Conservation (phyloP, 1,140 invertebrate genomes). For the Hesperophylax magnus region DNA sequence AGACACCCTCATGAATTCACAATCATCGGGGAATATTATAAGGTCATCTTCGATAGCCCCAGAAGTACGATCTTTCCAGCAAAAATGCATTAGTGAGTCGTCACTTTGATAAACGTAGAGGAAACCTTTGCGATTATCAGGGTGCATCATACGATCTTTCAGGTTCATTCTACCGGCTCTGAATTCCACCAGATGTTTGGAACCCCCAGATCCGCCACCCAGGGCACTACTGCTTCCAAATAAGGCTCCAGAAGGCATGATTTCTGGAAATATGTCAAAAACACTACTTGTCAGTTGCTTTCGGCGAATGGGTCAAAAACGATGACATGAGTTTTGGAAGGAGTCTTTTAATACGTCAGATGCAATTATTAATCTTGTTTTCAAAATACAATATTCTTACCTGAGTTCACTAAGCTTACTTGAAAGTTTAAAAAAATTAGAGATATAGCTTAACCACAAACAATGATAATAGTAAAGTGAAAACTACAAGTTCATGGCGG, state of each 20-base stretch:
- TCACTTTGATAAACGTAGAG: conserved; percentile 96
- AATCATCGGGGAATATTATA: conserved; percentile 99
- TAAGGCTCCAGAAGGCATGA: conserved; percentile 77
- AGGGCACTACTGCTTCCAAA: conserved; percentile 81
- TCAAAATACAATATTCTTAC: neutral
- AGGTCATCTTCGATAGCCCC: conserved; percentile 85
- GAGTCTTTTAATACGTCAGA: neutral
- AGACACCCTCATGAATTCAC: conserved; percentile 94
- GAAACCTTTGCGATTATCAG: conserved; percentile 95
- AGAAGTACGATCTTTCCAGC: conserved; percentile 94
- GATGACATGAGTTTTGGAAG: conserved; percentile 20
- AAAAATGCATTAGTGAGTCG: conserved; percentile 97
- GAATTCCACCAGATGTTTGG: conserved; percentile 95
- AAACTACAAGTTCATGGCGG: conserved; percentile 49
- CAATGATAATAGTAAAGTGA: conserved; percentile 49
- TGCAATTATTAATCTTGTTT: conserved; percentile 5
- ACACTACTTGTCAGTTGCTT: conserved; percentile 13
- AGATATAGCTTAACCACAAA: conserved; percentile 37
- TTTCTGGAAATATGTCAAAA: conserved; percentile 49
- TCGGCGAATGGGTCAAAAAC: conserved; percentile 13
- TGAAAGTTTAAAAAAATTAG: conserved; percentile 28
- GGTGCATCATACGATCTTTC: conserved; percentile 93
- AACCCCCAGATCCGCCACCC: conserved; percentile 84
- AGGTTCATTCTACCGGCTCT: conserved; percentile 97
- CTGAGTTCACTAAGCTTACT: conserved; percentile 6